phyloP scores from a whole-genome alignment of 2,113 vertebrate species.

The Nothoprocta pentlandii region DNA sequence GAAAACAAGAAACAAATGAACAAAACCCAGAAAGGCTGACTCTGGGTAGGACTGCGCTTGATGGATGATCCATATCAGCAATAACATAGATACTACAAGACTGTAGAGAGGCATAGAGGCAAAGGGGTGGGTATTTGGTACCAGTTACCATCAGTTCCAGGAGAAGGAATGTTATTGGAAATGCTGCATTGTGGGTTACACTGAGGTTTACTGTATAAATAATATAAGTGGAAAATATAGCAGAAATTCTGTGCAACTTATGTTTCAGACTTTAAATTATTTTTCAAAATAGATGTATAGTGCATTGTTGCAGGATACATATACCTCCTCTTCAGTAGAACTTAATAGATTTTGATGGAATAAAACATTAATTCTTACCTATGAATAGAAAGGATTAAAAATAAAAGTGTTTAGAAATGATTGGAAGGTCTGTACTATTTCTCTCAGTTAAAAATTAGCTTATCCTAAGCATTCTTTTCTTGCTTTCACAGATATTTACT shows the following conservation, averaged over 20 bases:
- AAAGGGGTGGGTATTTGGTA: too few relatives aligned
- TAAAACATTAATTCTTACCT: not conserved
- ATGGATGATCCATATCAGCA: rapidly evolving
- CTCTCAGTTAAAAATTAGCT: not conserved
- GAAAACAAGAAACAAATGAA: too few relatives aligned
- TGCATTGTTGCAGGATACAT: not conserved
- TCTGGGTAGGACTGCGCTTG: not conserved
- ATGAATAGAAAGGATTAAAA: not conserved
- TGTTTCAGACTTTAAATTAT: not conserved
- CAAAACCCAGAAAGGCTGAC: not conserved
- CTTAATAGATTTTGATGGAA: not conserved
- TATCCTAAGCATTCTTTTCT: not conserved
- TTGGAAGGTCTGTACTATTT: not conserved
- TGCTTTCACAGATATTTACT: not conserved
- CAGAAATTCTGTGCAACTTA: not conserved
- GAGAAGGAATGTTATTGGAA: not conserved
- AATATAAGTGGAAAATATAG: not conserved
- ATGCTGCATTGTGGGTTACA: not conserved
- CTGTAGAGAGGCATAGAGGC: not conserved
- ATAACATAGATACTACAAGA: rapidly evolving
- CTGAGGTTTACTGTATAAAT: not conserved
- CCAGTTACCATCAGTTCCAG: not conserved
- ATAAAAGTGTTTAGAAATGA: not conserved
- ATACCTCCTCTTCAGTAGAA: not conserved
- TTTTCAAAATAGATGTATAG: not conserved